Evolutionary conservation across 2,888 invertebrate species (phyloP).

Genomic region (Epiperipatus broadwayi): DNA sequence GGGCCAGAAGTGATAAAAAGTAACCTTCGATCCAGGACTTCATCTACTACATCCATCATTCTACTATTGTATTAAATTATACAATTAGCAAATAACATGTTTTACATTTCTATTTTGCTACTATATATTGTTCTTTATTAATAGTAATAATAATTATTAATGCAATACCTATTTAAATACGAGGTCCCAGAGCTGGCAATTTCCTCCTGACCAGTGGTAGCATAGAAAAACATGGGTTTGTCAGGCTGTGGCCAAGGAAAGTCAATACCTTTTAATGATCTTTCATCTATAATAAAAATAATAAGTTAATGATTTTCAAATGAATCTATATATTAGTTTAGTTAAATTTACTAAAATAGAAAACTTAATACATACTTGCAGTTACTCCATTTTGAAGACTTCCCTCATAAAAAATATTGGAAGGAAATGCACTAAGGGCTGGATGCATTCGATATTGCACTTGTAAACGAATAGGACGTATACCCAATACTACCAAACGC

Average conservation of each 20-base stretch:
- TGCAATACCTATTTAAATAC: slow-evolving; percentile 54
- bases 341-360: background rate
- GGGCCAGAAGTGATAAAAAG: too few species aligned
- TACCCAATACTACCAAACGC: slow-evolving; percentile 84
- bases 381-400: slow-evolving; percentile 97
- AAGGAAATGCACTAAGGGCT: slow-evolving; percentile 86
- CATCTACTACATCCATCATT: too few species aligned
- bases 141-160: too few species aligned
- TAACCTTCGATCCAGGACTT: too few species aligned
- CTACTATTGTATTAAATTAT: too few species aligned
- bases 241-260: slow-evolving; percentile 95
- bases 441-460: slow-evolving; percentile 99
- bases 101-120: too few species aligned
- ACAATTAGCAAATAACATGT: too few species aligned
- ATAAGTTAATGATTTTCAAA: background rate
- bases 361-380: slow-evolving; percentile 36
- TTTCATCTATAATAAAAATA: slow-evolving; percentile 44
- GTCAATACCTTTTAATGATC: slow-evolving; percentile 68
- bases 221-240: slow-evolving; percentile 96
- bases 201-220: slow-evolving; percentile 94
- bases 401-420: slow-evolving; percentile 98
- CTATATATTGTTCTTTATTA: too few species aligned
- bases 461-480: slow-evolving; percentile 84
- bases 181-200: slow-evolving; percentile 97
- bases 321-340: too few species aligned